Evolutionary conservation across 1,140 invertebrate genomes (phyloP).

Genomic region (Triops longicaudatus): DNA sequence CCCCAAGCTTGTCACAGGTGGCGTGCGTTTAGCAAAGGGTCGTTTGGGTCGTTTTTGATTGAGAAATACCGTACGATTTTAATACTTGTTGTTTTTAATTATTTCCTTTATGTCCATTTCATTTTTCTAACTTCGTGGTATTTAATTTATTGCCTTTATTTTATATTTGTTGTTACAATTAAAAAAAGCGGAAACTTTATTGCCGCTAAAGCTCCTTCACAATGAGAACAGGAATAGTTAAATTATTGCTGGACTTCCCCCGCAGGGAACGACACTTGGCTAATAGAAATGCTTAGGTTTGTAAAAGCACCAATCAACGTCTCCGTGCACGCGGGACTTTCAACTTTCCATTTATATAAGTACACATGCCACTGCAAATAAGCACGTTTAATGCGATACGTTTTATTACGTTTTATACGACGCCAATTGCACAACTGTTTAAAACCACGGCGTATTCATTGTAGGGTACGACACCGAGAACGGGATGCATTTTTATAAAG

Average conservation of each 20-base stretch:
- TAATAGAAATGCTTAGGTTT: neutral
- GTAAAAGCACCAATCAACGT: neutral
- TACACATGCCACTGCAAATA: constrained; percentile 31
- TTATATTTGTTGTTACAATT: neutral
- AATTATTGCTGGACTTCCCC: neutral
- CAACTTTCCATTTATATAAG: neutral
- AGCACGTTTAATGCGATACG: too few relatives aligned
- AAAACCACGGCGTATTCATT: constrained; percentile 44
- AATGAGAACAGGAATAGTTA: neutral
- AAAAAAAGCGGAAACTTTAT: neutral
- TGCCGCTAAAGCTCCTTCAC: neutral
- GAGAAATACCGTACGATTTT: too few relatives aligned
- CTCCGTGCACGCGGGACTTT: neutral
- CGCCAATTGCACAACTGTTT: constrained; percentile 30
- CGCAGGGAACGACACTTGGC: neutral
- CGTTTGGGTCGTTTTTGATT: too few relatives aligned
- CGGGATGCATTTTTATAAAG: constrained; percentile 44
- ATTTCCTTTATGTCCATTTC: too few relatives aligned
- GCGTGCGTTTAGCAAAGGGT: too few relatives aligned
- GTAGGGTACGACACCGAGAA: constrained; percentile 45
- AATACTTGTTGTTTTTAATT: too few relatives aligned
- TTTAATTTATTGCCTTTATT: too few relatives aligned
- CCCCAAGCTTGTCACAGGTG: too few relatives aligned
- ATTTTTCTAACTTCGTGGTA: too few relatives aligned
- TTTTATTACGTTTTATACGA: constrained; percentile 34